Percentiles rank a stretch among this genome's conserved stretches.
phyloP scores from a whole-genome alignment of 2,888 invertebrate genomes.

The Pyrocoelia pectoralis region DNA sequence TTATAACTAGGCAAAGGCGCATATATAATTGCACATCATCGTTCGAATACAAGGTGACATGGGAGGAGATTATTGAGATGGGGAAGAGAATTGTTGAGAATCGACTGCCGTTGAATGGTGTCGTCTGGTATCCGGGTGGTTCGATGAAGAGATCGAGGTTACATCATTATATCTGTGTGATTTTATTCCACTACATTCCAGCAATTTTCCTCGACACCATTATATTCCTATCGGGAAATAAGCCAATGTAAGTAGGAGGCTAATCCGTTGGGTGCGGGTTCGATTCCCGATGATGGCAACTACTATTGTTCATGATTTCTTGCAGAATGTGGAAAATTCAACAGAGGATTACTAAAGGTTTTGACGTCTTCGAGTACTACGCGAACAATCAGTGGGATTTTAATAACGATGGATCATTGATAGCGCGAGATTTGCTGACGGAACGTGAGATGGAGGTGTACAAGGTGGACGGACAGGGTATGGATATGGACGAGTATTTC shows the following conservation, averaged over 20 bases:
- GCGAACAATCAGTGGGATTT: slow-evolving; percentile 93
- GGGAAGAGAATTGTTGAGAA: slow-evolving; percentile 79
- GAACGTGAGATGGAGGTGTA: slow-evolving; percentile 71
- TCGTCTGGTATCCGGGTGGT: slow-evolving; percentile 85
- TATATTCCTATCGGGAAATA: slow-evolving; percentile 81
- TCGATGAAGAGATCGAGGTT: slow-evolving; percentile 83
- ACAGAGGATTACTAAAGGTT: slow-evolving; percentile 83
- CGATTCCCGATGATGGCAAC: background rate
- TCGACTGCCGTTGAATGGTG: slow-evolving; percentile 85
- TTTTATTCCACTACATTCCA: slow-evolving; percentile 91
- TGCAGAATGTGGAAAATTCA: slow-evolving; percentile 82
- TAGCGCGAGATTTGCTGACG: slow-evolving; percentile 69
- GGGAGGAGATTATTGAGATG: slow-evolving; percentile 87
- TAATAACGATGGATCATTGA: slow-evolving; percentile 71
- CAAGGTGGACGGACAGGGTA: slow-evolving; percentile 73
- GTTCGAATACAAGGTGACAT: slow-evolving; percentile 81
- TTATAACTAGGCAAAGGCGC: slow-evolving; percentile 62
- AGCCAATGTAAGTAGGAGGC: slow-evolving; percentile 78
- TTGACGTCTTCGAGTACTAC: slow-evolving; percentile 91
- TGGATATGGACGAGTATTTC: slow-evolving; percentile 84
- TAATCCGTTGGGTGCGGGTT: too few species aligned
- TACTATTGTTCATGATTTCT: background rate
- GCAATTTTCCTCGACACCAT: slow-evolving; percentile 85
- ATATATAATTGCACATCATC: slow-evolving; percentile 83
- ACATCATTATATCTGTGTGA: slow-evolving; percentile 81